Conservation (phyloP, 2,113 vertebrate species). For the Callipepla squamata region DNA sequence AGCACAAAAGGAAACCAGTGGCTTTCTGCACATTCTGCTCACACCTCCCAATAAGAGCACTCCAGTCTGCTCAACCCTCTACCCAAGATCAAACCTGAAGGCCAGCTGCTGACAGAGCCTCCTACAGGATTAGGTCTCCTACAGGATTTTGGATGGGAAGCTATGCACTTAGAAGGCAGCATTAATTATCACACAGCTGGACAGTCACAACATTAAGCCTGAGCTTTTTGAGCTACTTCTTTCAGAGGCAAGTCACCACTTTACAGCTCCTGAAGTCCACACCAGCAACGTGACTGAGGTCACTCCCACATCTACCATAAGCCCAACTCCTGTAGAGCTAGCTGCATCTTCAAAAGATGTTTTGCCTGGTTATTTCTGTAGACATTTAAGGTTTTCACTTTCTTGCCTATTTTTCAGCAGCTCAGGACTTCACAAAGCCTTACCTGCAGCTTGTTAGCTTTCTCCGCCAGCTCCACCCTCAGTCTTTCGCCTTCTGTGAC, state of each 20-base stretch:
- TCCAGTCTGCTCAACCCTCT: neutral
- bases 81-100: neutral
- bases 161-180: neutral
- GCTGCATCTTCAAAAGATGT: neutral
- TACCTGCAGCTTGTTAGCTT: conserved; percentile 92
- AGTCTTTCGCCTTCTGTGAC: conserved; percentile 87
- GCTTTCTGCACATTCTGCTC: neutral
- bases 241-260: neutral
- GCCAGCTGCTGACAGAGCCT: neutral
- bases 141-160: neutral
- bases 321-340: neutral
- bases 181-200: neutral
- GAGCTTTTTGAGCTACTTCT: neutral
- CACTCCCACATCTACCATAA: neutral
- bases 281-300: fast-evolving
- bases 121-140: neutral
- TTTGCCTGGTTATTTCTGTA: neutral
- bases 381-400: fast-evolving
- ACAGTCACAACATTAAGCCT: neutral
- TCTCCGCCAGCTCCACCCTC: conserved; percentile 87
- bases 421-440: neutral
- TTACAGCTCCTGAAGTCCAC: neutral
- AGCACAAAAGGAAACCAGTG: neutral
- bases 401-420: neutral
- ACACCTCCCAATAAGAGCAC: neutral